Conservation (phyloP, 1,140 invertebrate genomes). For the Daktulosphaira vitifoliae region DNA sequence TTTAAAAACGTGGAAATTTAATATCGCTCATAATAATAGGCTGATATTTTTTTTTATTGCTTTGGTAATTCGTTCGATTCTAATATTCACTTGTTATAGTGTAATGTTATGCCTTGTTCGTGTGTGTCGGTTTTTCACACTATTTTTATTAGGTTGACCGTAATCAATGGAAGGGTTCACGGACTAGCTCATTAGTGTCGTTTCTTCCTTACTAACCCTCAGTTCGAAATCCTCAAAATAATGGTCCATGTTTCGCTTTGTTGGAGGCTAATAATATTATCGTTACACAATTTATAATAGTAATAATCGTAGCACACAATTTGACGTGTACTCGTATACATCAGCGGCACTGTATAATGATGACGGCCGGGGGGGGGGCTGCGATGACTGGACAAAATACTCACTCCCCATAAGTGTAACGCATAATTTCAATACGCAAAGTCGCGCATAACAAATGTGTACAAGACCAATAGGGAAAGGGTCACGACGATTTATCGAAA, state of each 20-base stretch:
- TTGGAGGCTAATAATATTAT: conserved; percentile 28
- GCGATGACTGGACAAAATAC: conserved; percentile 6
- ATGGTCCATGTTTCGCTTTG: neutral
- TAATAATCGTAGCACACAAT: conserved; percentile 1
- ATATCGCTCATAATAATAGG: no score
- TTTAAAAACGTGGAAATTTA: no score
- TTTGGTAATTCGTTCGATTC: no score
- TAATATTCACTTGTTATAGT: no score
- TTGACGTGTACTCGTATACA: conserved; percentile 19
- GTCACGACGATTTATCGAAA: conserved; percentile 5
- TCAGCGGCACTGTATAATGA: conserved; percentile 2
- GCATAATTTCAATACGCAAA: neutral
- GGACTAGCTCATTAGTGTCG: conserved; percentile 17
- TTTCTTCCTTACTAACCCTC: neutral
- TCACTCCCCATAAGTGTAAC: neutral
- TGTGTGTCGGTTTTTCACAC: no score
- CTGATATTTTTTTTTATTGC: no score
- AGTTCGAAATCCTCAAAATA: neutral
- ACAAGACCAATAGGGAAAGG: neutral
- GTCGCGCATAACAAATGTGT: neutral
- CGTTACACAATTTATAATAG: conserved; percentile 30
- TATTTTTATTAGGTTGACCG: no score
- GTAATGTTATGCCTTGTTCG: no score
- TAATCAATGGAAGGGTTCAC: conserved; percentile 8
- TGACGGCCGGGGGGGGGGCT: neutral